Evolutionary conservation across 2,888 invertebrate species (phyloP), one percentile per base, ranked within the genome.

Genomic region (Noctuana brunneofusca): DNA sequence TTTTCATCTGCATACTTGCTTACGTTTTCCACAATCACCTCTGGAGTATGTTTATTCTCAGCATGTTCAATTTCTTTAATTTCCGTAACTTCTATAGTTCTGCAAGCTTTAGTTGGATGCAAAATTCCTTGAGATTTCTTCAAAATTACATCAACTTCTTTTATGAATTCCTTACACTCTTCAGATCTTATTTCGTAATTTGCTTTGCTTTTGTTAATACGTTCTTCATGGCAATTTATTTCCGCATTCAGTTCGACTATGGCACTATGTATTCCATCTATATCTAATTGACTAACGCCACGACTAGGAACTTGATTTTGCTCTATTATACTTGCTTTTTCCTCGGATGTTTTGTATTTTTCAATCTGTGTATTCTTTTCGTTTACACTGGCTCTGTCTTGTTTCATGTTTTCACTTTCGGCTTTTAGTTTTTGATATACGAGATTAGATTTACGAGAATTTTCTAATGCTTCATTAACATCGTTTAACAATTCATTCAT

Each of bases 401-500:
- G 73, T 24, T 65, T 70, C 16, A 58, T 27, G 16, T 5, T 54
- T 22, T 79, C 78, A 8, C 76, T 72, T 68, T 85, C 84, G 63
- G 81, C 79, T 68, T 83, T 84, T 24, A 91, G 75, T 71, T 85
- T 84, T 66, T 87, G 79, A 71, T 85, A 91, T 38, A 72, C 80
- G 14, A 85, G 65, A 67, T 86, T 88, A 20, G 89, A 89, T 68
- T 86, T 83, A 66, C 76, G 83, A 14, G 87, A 92, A 69, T 83
- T 88, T 71, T 89, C 89, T 54, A 92, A 75, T 14, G 90, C 86
- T 60, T 79, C 78, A 68, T 91, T 91, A 0, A 92, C 91, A 68
- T 92, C 92, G 55, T 84, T 86, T 0, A 92, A 70, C 56, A 92
- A 74, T 66, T 89, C 91, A 66, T 90, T 89, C 88, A 92, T 90